Evolutionary conservation across 2,888 invertebrate species (phyloP).

Genomic region (Cistogaster globosa): DNA sequence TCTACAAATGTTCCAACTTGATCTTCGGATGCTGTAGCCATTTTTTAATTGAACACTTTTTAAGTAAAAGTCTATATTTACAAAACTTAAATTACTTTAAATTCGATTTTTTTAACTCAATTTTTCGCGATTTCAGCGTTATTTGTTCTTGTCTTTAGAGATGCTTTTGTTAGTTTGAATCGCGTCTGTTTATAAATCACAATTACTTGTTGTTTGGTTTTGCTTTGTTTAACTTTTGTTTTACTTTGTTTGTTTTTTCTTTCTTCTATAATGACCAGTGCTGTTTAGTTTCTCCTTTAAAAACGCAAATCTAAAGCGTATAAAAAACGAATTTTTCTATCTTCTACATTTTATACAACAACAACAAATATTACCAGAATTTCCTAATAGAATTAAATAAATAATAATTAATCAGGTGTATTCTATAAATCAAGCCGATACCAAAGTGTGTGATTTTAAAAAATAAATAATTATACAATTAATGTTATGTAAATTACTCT

Average conservation of each 20-base stretch:
- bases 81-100: constrained; percentile 18
- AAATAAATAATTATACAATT: no score
- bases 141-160: constrained; percentile 44
- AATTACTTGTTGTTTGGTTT: constrained; percentile 60
- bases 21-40: constrained; percentile 73
- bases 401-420: no score
- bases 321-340: no score
- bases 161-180: constrained; percentile 62
- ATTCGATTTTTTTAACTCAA: background rate
- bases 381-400: no score
- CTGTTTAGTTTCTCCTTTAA: background rate
- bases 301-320: background rate
- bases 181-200: constrained; percentile 56
- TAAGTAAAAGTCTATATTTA: constrained; percentile 15
- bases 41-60: constrained; percentile 47
- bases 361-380: no score
- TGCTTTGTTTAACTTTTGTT: constrained; percentile 55
- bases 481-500: no score
- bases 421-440: no score
- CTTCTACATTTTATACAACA: no score
- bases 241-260: background rate
- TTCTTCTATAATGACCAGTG: background rate
- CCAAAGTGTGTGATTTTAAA: no score
- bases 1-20: constrained; percentile 76
- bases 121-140: constrained; percentile 20